phyloP scores from a whole-genome alignment of 2,113 vertebrate species.

The Meleagris gallopavo region DNA sequence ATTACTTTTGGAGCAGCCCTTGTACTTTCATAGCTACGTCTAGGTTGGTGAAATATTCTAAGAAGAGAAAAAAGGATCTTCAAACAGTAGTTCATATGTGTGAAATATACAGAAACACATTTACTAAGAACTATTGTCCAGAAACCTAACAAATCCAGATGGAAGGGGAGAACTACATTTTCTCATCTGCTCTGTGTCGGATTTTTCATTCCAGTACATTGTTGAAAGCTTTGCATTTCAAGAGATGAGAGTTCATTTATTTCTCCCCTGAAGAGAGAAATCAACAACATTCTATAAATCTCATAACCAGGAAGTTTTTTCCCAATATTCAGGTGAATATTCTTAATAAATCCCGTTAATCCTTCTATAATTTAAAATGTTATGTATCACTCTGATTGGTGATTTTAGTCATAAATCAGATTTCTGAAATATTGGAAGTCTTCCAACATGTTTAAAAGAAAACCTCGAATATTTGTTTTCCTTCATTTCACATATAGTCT shows the following conservation, averaged over 20 bases:
- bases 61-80: background rate
- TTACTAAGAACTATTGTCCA: background rate
- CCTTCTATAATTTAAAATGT: background rate
- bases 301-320: background rate
- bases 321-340: background rate
- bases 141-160: background rate
- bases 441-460: background rate
- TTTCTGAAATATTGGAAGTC: background rate
- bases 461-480: background rate
- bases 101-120: background rate
- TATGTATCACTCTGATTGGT: background rate
- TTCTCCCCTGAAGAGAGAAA: background rate
- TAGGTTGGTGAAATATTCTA: background rate
- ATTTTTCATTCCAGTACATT: background rate
- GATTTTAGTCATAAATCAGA: background rate
- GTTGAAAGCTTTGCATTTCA: background rate
- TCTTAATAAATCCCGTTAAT: slow-evolving; percentile 31
- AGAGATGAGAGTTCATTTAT: background rate
- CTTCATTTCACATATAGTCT: background rate
- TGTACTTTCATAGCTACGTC: background rate
- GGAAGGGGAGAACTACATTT: background rate
- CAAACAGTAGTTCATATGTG: background rate
- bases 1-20: background rate
- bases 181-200: background rate
- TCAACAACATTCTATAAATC: background rate